Conservation (phyloP, 1,140 invertebrate genomes). For the Drosophila leontia region DNA sequence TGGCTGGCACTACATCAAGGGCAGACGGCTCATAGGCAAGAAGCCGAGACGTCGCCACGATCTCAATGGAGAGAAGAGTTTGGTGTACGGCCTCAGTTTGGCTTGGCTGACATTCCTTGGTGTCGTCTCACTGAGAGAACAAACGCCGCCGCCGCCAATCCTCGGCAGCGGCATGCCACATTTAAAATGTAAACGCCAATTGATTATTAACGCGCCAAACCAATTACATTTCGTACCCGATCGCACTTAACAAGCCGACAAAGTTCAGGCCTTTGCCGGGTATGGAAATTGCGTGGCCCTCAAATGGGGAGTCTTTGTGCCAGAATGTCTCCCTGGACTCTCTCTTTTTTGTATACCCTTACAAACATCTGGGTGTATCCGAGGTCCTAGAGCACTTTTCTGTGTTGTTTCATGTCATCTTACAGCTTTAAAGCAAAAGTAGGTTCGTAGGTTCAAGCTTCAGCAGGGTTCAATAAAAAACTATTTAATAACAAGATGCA, state of each 20-base stretch:
- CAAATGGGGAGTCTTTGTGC: slow-evolving; percentile 31
- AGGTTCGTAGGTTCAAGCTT: not conserved
- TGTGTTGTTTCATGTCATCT: not conserved
- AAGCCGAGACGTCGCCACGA: slow-evolving; percentile 42
- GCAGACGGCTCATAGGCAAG: slow-evolving; percentile 13
- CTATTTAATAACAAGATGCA: not conserved
- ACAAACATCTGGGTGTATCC: not conserved
- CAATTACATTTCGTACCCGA: slow-evolving; percentile 50
- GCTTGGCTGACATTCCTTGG: slow-evolving; percentile 27
- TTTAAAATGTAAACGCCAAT: slow-evolving; percentile 58
- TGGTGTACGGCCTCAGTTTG: slow-evolving; percentile 28
- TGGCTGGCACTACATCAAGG: slow-evolving; percentile 51
- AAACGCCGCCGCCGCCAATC: slow-evolving; percentile 35
- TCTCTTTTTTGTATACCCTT: slow-evolving; percentile 13
- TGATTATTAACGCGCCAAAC: slow-evolving; percentile 57
- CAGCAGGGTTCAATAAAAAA: not conserved
- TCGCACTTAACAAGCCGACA: slow-evolving; percentile 48
- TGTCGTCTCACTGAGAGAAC: slow-evolving; percentile 48
- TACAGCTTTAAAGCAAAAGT: not conserved
- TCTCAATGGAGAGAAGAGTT: slow-evolving; percentile 43
- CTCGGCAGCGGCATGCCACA: slow-evolving; percentile 39
- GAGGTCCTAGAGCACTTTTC: not conserved
- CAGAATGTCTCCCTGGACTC: slow-evolving; percentile 18
- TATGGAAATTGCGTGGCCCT: slow-evolving; percentile 41
- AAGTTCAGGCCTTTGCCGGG: slow-evolving; percentile 25